phyloP scores from a whole-genome alignment of 1,140 invertebrate genomes.

The Oryzaephilus surinamensis region DNA sequence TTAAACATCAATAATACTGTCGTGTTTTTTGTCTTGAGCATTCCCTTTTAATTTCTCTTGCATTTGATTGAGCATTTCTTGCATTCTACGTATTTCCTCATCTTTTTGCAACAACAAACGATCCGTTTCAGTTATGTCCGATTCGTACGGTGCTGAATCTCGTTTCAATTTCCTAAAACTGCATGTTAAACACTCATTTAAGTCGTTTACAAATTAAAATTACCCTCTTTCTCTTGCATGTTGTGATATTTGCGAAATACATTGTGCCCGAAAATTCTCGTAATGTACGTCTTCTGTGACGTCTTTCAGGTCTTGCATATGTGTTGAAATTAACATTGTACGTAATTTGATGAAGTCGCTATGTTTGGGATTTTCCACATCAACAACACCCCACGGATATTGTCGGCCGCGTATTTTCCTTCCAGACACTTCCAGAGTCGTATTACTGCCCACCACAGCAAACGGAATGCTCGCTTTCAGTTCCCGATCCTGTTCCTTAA shows the following conservation, averaged over 20 bases:
- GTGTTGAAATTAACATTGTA: slow-evolving; percentile 92
- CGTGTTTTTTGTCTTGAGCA: slow-evolving; percentile 57
- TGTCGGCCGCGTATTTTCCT: slow-evolving; percentile 80
- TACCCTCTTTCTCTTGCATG: slow-evolving; percentile 72
- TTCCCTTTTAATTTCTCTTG: slow-evolving; percentile 86
- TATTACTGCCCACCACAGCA: slow-evolving; percentile 92
- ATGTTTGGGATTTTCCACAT: slow-evolving; percentile 95
- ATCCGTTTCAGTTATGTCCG: slow-evolving; percentile 79
- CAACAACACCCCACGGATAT: slow-evolving; percentile 97
- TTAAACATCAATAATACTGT: slow-evolving; percentile 73
- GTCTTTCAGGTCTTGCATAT: slow-evolving; percentile 93
- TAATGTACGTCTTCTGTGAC: slow-evolving; percentile 93
- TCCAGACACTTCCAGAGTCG: slow-evolving; percentile 85
- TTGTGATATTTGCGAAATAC: slow-evolving; percentile 81
- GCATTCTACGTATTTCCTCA: slow-evolving; percentile 90
- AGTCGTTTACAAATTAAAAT: slow-evolving; percentile 2
- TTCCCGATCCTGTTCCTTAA: slow-evolving; percentile 82
- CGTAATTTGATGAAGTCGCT: slow-evolving; percentile 95
- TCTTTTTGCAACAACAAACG: slow-evolving; percentile 81
- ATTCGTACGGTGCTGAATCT: slow-evolving; percentile 61
- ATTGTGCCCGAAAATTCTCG: slow-evolving; percentile 89
- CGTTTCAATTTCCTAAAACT: slow-evolving; percentile 79
- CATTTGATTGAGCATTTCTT: slow-evolving; percentile 94
- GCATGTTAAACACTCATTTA: slow-evolving; percentile 36
- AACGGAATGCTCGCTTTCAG: slow-evolving; percentile 89